Evolutionary conservation across 1,140 invertebrate genomes (phyloP).

Genomic region (Euwallacea fornicatus): DNA sequence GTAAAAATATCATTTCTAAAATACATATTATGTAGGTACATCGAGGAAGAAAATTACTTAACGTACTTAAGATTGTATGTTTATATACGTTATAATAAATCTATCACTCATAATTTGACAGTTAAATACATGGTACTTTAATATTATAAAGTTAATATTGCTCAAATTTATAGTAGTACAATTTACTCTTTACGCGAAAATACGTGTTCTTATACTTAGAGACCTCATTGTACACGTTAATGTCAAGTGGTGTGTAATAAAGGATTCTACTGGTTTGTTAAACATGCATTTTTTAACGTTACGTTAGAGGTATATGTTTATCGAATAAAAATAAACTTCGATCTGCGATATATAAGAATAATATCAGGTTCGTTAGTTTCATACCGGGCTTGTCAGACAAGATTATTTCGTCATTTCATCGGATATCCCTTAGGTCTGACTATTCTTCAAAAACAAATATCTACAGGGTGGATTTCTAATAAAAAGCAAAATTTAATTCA

Average conservation of each 20-base stretch:
- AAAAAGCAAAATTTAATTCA: too few species aligned
- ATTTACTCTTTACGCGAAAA: constrained; percentile 25
- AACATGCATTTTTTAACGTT: constrained; percentile 33
- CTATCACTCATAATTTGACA: constrained; percentile 55
- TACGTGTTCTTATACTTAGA: constrained; percentile 24
- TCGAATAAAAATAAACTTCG: constrained; percentile 40
- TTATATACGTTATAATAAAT: constrained; percentile 22
- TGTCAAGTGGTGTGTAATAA: constrained; percentile 8
- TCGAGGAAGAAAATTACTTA: constrained; percentile 19
- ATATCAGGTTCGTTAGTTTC: too few species aligned
- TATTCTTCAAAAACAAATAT: too few species aligned
- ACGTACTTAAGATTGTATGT: constrained; percentile 31
- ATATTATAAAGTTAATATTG: constrained; percentile 52
- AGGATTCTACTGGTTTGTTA: constrained; percentile 26
- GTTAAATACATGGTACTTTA: constrained; percentile 47
- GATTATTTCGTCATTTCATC: too few species aligned
- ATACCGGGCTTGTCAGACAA: too few species aligned
- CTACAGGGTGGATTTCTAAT: too few species aligned
- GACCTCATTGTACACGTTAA: constrained; percentile 19
- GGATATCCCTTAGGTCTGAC: too few species aligned
- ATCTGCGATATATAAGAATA: neutral
- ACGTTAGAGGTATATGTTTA: constrained; percentile 25
- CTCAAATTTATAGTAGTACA: constrained; percentile 42
- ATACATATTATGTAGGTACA: constrained; percentile 23
- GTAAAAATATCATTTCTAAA: constrained; percentile 8